Conservation (phyloP, 2,797 vertebrate genomes). For the Lutjanus argentimaculatus region DNA sequence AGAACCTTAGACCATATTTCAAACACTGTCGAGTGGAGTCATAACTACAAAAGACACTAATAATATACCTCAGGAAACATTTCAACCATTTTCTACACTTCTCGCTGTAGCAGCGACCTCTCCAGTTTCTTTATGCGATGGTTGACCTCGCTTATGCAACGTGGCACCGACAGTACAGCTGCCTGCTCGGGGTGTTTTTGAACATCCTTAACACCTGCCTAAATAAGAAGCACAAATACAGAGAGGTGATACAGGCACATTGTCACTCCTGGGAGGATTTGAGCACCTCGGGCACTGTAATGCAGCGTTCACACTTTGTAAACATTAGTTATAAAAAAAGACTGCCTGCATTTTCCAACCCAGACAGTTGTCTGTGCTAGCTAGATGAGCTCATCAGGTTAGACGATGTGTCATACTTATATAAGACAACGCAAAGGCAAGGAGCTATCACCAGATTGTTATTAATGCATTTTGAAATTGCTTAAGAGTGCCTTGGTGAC, state of each 20-base stretch:
- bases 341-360: slow-evolving; percentile 8
- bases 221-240: slow-evolving; percentile 47
- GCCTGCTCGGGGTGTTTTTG: neutral
- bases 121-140: slow-evolving; percentile 13
- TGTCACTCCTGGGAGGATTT: slow-evolving; percentile 42
- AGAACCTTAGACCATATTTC: slow-evolving; percentile 42
- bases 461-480: slow-evolving; percentile 44
- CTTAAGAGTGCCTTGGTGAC: slow-evolving; percentile 12
- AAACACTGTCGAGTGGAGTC: slow-evolving; percentile 32
- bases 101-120: slow-evolving; percentile 26
- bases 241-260: slow-evolving; percentile 41
- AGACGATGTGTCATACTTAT: slow-evolving; percentile 59
- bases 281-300: slow-evolving; percentile 41
- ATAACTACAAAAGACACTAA: slow-evolving; percentile 23
- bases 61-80: slow-evolving; percentile 21
- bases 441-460: slow-evolving; percentile 31
- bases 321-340: slow-evolving; percentile 37
- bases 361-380: slow-evolving; percentile 44
- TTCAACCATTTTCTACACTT: neutral
- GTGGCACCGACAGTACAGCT: slow-evolving; percentile 2
- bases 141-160: slow-evolving; percentile 54
- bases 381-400: slow-evolving; percentile 62
- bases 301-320: slow-evolving; percentile 42
- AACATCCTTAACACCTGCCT: slow-evolving; percentile 59
- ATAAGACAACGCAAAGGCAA: slow-evolving; percentile 49